Evolutionary conservation across 2,888 invertebrate species (phyloP).

Genomic region (Parnassius orleans): DNA sequence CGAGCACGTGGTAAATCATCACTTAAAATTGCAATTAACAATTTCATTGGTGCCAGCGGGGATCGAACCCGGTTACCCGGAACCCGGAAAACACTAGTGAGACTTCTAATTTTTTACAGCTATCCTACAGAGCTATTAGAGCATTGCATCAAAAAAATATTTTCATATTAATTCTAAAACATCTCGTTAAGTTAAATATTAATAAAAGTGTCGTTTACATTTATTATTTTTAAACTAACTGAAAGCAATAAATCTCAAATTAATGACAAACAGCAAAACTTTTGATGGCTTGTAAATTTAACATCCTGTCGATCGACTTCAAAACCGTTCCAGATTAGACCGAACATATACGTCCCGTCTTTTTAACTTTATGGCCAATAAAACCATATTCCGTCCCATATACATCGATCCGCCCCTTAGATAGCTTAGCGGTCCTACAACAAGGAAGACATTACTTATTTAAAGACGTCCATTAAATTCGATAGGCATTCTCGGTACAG

Average conservation of each 20-base stretch:
- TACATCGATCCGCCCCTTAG: conserved; percentile 53
- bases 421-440: conserved; percentile 48
- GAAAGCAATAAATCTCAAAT: conserved; percentile 21
- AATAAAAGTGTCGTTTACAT: too few relatives aligned
- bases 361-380: conserved; percentile 63
- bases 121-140: too few relatives aligned
- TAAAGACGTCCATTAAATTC: conserved; percentile 55
- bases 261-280: conserved; percentile 25
- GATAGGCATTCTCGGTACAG: conserved; percentile 32
- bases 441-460: conserved; percentile 58
- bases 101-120: too few relatives aligned
- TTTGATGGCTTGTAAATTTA: conserved; percentile 41
- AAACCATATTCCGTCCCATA: conserved; percentile 58
- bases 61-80: too few relatives aligned
- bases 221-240: not conserved
- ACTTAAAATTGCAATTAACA: too few relatives aligned
- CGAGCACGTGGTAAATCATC: too few relatives aligned
- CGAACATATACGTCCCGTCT: conserved; percentile 47
- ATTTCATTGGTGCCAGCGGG: too few relatives aligned
- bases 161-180: too few relatives aligned
- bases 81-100: too few relatives aligned
- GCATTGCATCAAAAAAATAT: too few relatives aligned
- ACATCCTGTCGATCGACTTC: conserved; percentile 31
- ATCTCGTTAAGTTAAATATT: too few relatives aligned
- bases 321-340: conserved; percentile 45